Evolutionary conservation across 2,113 vertebrate genomes (phyloP).

Genomic region (Aptenodytes forsteri): DNA sequence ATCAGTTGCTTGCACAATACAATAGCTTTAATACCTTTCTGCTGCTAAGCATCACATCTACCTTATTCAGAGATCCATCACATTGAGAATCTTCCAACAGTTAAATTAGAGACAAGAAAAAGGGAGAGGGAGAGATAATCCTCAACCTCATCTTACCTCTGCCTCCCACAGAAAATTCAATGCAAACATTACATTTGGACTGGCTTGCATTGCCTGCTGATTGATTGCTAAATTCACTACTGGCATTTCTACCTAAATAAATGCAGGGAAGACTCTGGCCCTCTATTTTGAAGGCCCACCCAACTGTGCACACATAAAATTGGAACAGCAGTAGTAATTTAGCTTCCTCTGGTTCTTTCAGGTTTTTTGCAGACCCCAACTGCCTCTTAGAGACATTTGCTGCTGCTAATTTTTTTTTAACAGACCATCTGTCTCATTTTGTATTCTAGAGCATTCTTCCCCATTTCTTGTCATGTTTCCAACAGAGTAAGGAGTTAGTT

Average conservation of each 20-base stretch:
- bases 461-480: not conserved
- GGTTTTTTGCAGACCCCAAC: not conserved
- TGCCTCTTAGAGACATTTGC: not conserved
- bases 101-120: not conserved
- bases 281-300: not conserved
- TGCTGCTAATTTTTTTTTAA: not conserved
- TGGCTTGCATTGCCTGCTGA: not conserved
- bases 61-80: not conserved
- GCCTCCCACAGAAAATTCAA: not conserved
- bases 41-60: not conserved
- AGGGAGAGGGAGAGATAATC: not conserved
- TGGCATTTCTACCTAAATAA: not conserved
- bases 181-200: not conserved
- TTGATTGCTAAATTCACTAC: not conserved
- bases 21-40: not conserved
- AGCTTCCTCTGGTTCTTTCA: not conserved
- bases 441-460: slow-evolving; percentile 9
- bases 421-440: slow-evolving; percentile 11
- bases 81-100: not conserved
- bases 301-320: not conserved
- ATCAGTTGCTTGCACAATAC: not conserved
- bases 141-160: not conserved
- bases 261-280: not conserved
- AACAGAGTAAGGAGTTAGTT: slow-evolving; percentile 8
- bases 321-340: slow-evolving; percentile 9